These are phyloP conservation scores for Leptoteleia sp. DNA, from an alignment of 1,140 invertebrate species.

Conservation along the genomic window DNA sequence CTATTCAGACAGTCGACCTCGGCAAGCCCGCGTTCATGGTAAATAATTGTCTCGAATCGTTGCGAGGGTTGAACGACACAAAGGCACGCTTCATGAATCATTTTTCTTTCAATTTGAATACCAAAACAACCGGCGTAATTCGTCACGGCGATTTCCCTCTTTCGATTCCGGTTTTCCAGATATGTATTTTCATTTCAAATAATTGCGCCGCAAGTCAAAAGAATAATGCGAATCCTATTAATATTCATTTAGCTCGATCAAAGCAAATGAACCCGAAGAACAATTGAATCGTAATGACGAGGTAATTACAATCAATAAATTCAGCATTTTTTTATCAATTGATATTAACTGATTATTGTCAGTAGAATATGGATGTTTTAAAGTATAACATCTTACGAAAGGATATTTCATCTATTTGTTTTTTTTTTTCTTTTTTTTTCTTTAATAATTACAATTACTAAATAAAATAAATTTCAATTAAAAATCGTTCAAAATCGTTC, in stretches of 20 bases:
- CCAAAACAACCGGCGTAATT: conserved; percentile 16
- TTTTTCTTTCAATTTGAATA: conserved; percentile 58
- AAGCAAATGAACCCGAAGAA: not conserved
- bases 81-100: conserved; percentile 52
- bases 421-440: too few relatives aligned
- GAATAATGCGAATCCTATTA: conserved; percentile 8
- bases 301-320: not conserved
- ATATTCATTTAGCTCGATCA: conserved; percentile 17
- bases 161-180: not conserved
- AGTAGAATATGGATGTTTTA: too few relatives aligned
- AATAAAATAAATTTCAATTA: too few relatives aligned
- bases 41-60: conserved; percentile 71
- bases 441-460: too few relatives aligned
- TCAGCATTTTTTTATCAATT: conserved; percentile 1
- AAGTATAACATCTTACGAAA: too few relatives aligned
- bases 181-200: conserved; percentile 7
- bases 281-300: conserved; percentile 1
- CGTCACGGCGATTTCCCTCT: conserved; percentile 11
- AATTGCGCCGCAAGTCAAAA: conserved; percentile 17
- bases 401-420: too few relatives aligned
- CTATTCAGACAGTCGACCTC: conserved; percentile 82
- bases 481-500: too few relatives aligned
- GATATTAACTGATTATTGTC: not conserved
- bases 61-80: conserved; percentile 38
- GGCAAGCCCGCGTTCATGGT: conserved; percentile 82